phyloP scores from a whole-genome alignment of 2,113 vertebrate genomes.

The Oncorhynchus mykiss region DNA sequence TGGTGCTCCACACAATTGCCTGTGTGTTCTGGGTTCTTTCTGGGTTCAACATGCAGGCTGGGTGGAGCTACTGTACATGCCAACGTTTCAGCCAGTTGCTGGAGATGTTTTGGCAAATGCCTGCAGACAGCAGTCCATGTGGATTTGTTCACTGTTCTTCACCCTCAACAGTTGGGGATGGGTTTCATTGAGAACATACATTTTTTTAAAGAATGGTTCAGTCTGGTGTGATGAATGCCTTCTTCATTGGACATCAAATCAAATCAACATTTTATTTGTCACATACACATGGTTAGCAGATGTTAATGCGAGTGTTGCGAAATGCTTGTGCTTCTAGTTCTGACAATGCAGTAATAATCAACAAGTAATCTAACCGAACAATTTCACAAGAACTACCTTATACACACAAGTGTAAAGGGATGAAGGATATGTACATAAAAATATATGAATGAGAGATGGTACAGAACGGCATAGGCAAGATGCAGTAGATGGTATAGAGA shows the following conservation, averaged over 20 bases:
- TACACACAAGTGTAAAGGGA: too few relatives aligned
- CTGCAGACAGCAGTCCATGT: constrained; percentile 25
- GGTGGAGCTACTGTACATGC: neutral
- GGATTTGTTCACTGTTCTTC: constrained; percentile 57
- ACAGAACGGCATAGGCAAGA: too few relatives aligned
- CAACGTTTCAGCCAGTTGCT: constrained; percentile 1
- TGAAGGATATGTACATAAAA: too few relatives aligned
- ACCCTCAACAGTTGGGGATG: constrained; percentile 39
- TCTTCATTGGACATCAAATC: neutral
- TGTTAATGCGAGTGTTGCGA: too few relatives aligned
- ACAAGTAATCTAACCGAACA: too few relatives aligned
- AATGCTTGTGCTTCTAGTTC: too few relatives aligned
- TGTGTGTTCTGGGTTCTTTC: neutral
- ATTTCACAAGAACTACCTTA: too few relatives aligned
- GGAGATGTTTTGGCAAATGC: constrained; percentile 41
- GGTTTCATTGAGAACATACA: constrained; percentile 6
- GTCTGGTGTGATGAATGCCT: neutral
- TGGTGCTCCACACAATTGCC: constrained; percentile 1
- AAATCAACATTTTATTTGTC: too few relatives aligned
- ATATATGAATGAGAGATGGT: too few relatives aligned
- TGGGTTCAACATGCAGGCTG: neutral
- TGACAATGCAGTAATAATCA: too few relatives aligned
- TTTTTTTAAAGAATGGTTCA: neutral
- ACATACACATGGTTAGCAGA: too few relatives aligned
- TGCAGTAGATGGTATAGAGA: too few relatives aligned